A percentile compares a stretch with the other conserved stretches of the same genome.
These are phyloP conservation scores for Caenorhabditis latens DNA, from an alignment of 1,140 invertebrate genomes.

Conservation along the genomic window DNA sequence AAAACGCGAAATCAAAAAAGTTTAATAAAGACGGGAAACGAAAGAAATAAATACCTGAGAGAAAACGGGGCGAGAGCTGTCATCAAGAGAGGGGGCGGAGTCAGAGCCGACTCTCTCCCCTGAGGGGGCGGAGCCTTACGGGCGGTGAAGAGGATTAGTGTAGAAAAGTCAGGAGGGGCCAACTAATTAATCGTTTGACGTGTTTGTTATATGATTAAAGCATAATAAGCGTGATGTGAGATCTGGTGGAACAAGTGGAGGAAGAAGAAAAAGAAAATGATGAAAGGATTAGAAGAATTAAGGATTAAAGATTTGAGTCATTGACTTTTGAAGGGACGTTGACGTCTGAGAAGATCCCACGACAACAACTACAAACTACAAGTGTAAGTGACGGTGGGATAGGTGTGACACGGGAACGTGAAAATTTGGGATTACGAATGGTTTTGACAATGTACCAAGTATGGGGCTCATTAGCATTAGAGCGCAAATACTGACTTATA, in stretches of 20 bases:
- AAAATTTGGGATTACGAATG: too few relatives aligned
- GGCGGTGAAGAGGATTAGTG: slow-evolving; percentile 7
- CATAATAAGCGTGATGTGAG: slow-evolving; percentile 20
- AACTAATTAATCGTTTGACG: slow-evolving; percentile 49
- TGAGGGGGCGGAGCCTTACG: neutral
- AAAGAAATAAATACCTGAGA: slow-evolving; percentile 41
- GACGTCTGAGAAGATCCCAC: too few relatives aligned
- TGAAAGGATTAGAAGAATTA: slow-evolving; percentile 42
- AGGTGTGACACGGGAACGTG: too few relatives aligned
- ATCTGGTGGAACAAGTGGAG: neutral
- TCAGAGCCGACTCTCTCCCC: neutral
- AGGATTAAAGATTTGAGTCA: slow-evolving; percentile 21
- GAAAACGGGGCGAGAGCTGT: neutral
- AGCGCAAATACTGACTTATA: too few relatives aligned
- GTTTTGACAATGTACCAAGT: too few relatives aligned
- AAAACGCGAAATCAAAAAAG: neutral
- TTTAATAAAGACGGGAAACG: too few relatives aligned
- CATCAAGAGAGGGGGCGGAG: slow-evolving; percentile 28
- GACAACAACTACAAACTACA: too few relatives aligned
- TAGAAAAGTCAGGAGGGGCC: slow-evolving; percentile 38
- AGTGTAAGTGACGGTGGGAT: too few relatives aligned
- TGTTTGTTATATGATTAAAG: slow-evolving; percentile 13
- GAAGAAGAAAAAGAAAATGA: neutral
- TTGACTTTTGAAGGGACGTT: too few relatives aligned
- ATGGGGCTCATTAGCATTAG: too few relatives aligned